Evolutionary conservation across 2,888 invertebrate species (phyloP).

Genomic region (Drosophila barbarae): DNA sequence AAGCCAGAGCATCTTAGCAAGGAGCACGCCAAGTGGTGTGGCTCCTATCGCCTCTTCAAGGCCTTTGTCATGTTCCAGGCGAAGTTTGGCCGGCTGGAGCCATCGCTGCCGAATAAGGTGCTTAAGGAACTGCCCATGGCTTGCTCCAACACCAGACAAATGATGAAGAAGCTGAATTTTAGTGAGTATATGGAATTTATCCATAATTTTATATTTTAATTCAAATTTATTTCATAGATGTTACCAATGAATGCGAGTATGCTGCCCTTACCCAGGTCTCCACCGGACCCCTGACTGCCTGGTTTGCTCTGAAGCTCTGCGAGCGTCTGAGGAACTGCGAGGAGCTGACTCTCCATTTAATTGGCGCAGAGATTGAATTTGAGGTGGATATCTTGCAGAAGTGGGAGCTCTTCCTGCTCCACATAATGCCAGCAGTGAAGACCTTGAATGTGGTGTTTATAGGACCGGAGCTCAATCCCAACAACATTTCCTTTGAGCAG

Average conservation of each 20-base stretch:
- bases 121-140: conserved; percentile 65
- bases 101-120: conserved; percentile 82
- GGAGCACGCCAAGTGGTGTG: conserved; percentile 83
- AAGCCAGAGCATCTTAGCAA: conserved; percentile 81
- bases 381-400: conserved; percentile 85
- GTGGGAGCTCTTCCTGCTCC: conserved; percentile 87
- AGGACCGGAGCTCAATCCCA: conserved; percentile 84
- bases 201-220: background rate
- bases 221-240: conserved; percentile 44
- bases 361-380: conserved; percentile 86
- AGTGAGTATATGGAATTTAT: conserved; percentile 47
- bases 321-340: conserved; percentile 62
- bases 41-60: conserved; percentile 83
- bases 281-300: conserved; percentile 84
- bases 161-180: conserved; percentile 68
- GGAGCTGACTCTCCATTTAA: conserved; percentile 75
- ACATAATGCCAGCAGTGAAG: conserved; percentile 82
- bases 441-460: conserved; percentile 83
- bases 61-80: conserved; percentile 83
- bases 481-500: conserved; percentile 82
- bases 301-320: conserved; percentile 81
- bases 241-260: conserved; percentile 82
- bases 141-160: conserved; percentile 70
- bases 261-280: conserved; percentile 84
- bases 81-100: conserved; percentile 82